Evolutionary conservation across 2,797 vertebrate genomes (phyloP).

Genomic region (Lacerta agilis): DNA sequence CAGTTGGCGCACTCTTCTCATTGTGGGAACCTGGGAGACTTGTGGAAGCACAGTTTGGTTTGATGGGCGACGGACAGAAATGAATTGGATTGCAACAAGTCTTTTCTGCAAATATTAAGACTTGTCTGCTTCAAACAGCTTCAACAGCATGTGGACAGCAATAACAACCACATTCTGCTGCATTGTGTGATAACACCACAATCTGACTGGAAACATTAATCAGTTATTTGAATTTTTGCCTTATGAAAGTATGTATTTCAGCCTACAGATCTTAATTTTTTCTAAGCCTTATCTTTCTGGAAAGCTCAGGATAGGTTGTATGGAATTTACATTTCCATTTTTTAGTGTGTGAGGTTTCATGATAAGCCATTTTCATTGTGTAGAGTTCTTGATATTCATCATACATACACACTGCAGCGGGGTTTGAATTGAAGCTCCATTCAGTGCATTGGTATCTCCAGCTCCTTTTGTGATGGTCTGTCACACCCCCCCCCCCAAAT

Average conservation of each 20-base stretch:
- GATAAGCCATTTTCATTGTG: slow-evolving; percentile 24
- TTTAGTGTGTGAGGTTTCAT: slow-evolving; percentile 11
- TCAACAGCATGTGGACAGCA: slow-evolving; percentile 51
- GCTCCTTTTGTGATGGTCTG: slow-evolving; percentile 57
- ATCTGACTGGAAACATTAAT: slow-evolving; percentile 40
- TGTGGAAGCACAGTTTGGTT: slow-evolving; percentile 29
- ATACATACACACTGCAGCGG: slow-evolving; percentile 33
- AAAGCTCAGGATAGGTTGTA: slow-evolving; percentile 58
- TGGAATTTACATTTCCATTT: slow-evolving; percentile 33
- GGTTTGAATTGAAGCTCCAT: slow-evolving; percentile 19
- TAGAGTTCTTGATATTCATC: not conserved
- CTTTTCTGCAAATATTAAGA: slow-evolving; percentile 39
- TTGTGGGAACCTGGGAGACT: slow-evolving; percentile 58
- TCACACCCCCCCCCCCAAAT: slow-evolving; percentile 46
- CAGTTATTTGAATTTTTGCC: slow-evolving; percentile 52
- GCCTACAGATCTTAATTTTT: slow-evolving; percentile 6
- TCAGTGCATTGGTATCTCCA: slow-evolving; percentile 73
- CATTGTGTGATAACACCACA: slow-evolving; percentile 24
- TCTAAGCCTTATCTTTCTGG: slow-evolving; percentile 55
- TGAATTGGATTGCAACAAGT: not conserved
- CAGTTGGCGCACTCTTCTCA: slow-evolving; percentile 69
- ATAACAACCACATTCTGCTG: slow-evolving; percentile 28
- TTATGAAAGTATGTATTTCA: slow-evolving; percentile 51
- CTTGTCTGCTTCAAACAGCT: slow-evolving; percentile 39
- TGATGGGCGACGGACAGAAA: not conserved